These are phyloP conservation scores for Oryzias javanicus DNA, from an alignment of 2,113 vertebrate genomes.

Conservation along the genomic window DNA sequence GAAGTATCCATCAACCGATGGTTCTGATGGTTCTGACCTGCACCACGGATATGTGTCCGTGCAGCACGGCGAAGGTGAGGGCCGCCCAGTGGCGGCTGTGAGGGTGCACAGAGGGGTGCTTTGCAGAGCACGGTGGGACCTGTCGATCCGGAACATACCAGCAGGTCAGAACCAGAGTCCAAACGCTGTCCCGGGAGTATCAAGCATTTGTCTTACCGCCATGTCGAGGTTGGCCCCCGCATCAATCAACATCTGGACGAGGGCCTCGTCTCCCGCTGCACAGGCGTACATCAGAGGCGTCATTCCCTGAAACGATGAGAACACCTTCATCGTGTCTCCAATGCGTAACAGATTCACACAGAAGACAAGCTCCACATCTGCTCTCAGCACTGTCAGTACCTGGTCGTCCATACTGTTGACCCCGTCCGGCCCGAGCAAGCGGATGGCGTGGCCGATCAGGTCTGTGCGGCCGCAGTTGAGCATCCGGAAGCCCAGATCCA, in stretches of 20 bases:
- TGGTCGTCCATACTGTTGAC: slow-evolving; percentile 98
- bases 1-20: too few species aligned
- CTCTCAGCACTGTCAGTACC: slow-evolving; percentile 76
- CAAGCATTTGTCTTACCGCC: slow-evolving; percentile 55
- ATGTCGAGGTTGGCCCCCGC: slow-evolving; percentile 90
- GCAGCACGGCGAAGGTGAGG: slow-evolving; percentile 90
- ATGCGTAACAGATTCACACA: neutral
- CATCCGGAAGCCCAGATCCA: slow-evolving; percentile 97
- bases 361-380: too few species aligned
- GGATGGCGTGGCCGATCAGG: slow-evolving; percentile 91
- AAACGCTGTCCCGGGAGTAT: too few species aligned
- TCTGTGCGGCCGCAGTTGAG: slow-evolving; percentile 95
- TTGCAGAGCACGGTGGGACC: slow-evolving; percentile 86
- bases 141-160: slow-evolving; percentile 50
- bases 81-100: slow-evolving; percentile 95
- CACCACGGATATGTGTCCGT: slow-evolving; percentile 94
- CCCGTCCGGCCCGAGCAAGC: slow-evolving; percentile 87
- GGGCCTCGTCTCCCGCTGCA: slow-evolving; percentile 93
- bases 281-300: slow-evolving; percentile 97
- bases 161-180: neutral
- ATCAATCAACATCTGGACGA: slow-evolving; percentile 97
- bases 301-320: slow-evolving; percentile 81
- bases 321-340: neutral
- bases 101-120: slow-evolving; percentile 90
- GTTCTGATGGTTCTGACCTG: slow-evolving; percentile 81